Conservation (phyloP, 1,140 invertebrate species). For the Zophobas morio region DNA sequence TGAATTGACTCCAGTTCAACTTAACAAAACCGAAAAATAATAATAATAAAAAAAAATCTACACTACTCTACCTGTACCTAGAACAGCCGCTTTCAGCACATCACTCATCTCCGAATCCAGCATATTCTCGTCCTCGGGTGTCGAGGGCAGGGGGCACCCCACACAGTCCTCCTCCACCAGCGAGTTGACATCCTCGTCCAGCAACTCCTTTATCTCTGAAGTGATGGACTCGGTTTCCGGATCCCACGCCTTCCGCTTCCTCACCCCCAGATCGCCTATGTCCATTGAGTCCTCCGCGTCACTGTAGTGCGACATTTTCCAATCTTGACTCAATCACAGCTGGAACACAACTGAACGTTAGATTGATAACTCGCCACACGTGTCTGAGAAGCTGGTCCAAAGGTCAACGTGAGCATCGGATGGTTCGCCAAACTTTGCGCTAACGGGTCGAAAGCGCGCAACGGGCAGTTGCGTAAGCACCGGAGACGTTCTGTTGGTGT, state of each 20-base stretch:
- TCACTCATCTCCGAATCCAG: constrained; percentile 88
- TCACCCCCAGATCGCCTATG: constrained; percentile 65
- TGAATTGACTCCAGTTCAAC: not conserved
- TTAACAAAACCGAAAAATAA: not conserved
- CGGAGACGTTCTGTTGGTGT: not conserved
- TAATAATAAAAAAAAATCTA: constrained; percentile 49
- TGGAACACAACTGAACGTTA: constrained; percentile 18
- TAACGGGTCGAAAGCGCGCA: not conserved
- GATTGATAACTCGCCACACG: not conserved
- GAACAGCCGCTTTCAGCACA: constrained; percentile 84
- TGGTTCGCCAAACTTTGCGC: not conserved
- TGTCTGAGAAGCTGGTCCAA: not conserved
- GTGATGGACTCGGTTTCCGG: constrained; percentile 72
- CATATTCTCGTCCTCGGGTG: constrained; percentile 88
- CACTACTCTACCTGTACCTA: constrained; percentile 71
- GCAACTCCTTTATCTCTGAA: constrained; percentile 73
- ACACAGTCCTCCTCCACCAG: constrained; percentile 83
- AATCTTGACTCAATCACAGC: constrained; percentile 9
- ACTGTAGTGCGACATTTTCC: constrained; percentile 64
- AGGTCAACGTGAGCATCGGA: not conserved
- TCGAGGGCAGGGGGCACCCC: constrained; percentile 87
- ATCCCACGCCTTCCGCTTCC: constrained; percentile 73
- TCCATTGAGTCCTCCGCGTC: constrained; percentile 67
- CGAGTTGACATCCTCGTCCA: constrained; percentile 74
- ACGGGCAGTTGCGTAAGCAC: not conserved